phyloP scores from a whole-genome alignment of 2,888 invertebrate species.

The Crematogaster levior region DNA sequence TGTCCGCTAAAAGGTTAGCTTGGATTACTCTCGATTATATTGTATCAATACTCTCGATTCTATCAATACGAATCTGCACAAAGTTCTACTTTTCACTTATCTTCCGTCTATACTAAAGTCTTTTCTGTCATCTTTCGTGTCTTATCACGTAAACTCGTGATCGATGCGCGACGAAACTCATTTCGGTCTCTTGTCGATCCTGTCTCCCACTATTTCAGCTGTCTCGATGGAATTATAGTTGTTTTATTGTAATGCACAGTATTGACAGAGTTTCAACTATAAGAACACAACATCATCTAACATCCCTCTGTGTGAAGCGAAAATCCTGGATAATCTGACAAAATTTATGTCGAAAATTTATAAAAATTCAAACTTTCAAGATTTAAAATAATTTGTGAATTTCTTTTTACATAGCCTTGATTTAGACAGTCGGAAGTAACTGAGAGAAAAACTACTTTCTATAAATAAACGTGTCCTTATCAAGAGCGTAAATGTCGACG shows the following conservation, averaged over 20 bases:
- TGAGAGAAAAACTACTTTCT: not conserved
- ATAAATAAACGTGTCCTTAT: constrained; percentile 17
- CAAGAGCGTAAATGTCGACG: constrained; percentile 11
- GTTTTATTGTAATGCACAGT: constrained; percentile 35
- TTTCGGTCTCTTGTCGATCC: constrained; percentile 29
- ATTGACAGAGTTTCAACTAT: constrained; percentile 12
- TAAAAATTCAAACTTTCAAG: not conserved
- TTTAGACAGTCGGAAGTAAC: not conserved
- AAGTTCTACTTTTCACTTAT: constrained; percentile 40
- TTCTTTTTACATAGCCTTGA: not conserved
- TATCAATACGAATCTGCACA: constrained; percentile 60
- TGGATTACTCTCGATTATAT: constrained; percentile 58
- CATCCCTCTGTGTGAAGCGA: not conserved
- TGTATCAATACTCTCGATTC: constrained; percentile 54
- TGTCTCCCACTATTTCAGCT: constrained; percentile 8
- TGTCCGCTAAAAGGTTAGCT: constrained; percentile 87
- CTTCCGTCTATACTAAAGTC: constrained; percentile 20
- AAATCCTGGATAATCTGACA: not conserved
- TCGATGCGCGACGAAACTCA: constrained; percentile 6
- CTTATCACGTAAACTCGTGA: constrained; percentile 19
- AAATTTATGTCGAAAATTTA: not conserved
- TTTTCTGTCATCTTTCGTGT: constrained; percentile 28
- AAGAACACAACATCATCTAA: not conserved
- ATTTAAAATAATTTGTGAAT: not conserved
- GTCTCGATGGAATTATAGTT: constrained; percentile 20